Percentiles rank a stretch among this genome's conserved stretches.
Evolutionary conservation across 2,888 invertebrate genomes (phyloP).

Genomic region (Agrotis puta): DNA sequence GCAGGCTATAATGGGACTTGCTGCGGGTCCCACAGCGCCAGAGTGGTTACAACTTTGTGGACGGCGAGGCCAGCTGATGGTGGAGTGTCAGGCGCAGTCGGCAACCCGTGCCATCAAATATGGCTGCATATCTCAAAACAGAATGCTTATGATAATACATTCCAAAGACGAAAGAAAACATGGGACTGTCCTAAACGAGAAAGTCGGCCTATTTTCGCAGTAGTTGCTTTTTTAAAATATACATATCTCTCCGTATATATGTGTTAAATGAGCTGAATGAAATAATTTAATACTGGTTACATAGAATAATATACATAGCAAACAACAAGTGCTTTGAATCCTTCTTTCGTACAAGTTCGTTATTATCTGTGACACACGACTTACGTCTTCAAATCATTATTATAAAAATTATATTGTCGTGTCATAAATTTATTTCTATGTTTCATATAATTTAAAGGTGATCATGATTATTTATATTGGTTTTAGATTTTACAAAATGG

Average conservation of each 20-base stretch:
- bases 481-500: slow-evolving; percentile 63
- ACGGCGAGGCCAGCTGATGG: neutral
- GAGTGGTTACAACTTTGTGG: neutral
- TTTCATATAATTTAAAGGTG: slow-evolving; percentile 40
- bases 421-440: slow-evolving; percentile 38
- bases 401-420: slow-evolving; percentile 31
- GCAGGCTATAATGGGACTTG: neutral
- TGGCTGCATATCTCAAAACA: neutral
- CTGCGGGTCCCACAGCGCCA: neutral
- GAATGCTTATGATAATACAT: neutral
- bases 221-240: slow-evolving; percentile 28
- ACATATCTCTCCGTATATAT: slow-evolving; percentile 18
- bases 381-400: slow-evolving; percentile 37
- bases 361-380: slow-evolving; percentile 27
- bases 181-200: slow-evolving; percentile 9
- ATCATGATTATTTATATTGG: slow-evolving; percentile 55
- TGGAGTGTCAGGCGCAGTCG: neutral
- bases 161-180: neutral
- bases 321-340: slow-evolving; percentile 40
- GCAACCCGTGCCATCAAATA: neutral
- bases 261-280: slow-evolving; percentile 51
- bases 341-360: slow-evolving; percentile 63
- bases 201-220: slow-evolving; percentile 16
- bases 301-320: slow-evolving; percentile 43
- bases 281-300: slow-evolving; percentile 70